Conservation (phyloP, 2,113 vertebrate genomes). For the Larimichthys crocea region DNA sequence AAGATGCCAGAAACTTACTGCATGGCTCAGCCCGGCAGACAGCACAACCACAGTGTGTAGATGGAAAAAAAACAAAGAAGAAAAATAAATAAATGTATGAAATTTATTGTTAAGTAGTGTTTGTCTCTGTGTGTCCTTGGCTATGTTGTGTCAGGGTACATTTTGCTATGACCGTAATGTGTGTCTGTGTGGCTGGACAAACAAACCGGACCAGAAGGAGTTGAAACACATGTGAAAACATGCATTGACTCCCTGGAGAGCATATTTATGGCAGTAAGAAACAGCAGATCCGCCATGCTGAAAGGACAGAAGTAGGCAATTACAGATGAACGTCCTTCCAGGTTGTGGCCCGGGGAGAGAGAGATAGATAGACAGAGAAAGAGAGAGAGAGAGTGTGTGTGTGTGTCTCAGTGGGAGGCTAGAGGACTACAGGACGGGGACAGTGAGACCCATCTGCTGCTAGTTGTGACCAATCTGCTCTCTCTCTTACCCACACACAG, state of each 20-base stretch:
- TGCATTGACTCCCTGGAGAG: conserved; percentile 55
- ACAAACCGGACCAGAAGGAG: not conserved
- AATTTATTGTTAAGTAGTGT: conserved; percentile 8
- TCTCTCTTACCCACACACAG: conserved; percentile 17
- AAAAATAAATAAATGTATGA: not conserved
- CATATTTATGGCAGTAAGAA: conserved; percentile 71
- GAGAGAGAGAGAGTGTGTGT: conserved; percentile 2
- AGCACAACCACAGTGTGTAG: not conserved
- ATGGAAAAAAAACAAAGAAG: conserved; percentile 21
- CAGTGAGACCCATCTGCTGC: conserved; percentile 79
- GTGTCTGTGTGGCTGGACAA: conserved; percentile 1
- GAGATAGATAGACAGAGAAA: not conserved
- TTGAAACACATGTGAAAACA: conserved; percentile 24
- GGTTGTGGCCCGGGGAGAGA: conserved; percentile 56
- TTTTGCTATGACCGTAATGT: not conserved
- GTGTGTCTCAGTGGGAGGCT: conserved; percentile 60
- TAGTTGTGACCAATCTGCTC: conserved; percentile 73
- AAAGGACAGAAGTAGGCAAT: conserved; percentile 78
- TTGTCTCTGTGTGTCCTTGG: not conserved
- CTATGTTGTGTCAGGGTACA: not conserved
- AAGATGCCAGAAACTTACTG: conserved; percentile 57
- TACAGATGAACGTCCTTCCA: conserved; percentile 70
- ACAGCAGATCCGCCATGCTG: conserved; percentile 72
- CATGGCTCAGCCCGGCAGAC: conserved; percentile 40
- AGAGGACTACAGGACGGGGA: conserved; percentile 69